Conservation (phyloP, 1,140 invertebrate species). For the Latrodectus geometricus region DNA sequence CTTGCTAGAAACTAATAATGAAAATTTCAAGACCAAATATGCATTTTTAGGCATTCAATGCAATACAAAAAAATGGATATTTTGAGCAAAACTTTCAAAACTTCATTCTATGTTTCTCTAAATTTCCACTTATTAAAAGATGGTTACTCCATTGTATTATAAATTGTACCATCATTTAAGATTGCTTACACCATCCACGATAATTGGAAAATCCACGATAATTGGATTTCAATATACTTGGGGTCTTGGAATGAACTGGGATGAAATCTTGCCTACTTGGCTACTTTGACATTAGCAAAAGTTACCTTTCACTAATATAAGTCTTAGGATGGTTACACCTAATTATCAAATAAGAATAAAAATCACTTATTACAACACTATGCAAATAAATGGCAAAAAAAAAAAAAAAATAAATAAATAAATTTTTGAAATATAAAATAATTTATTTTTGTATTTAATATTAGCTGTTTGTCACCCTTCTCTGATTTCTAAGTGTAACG, state of each 20-base stretch:
- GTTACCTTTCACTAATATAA: no score
- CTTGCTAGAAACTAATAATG: neutral
- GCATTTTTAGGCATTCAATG: neutral
- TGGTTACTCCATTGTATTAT: neutral
- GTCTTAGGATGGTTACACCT: no score
- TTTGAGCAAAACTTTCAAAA: neutral
- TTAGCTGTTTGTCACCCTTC: no score
- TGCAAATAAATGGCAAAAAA: no score
- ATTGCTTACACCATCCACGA: slow-evolving; percentile 15
- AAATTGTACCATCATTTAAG: slow-evolving; percentile 25
- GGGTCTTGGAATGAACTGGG: slow-evolving; percentile 14
- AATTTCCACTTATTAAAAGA: slow-evolving; percentile 23
- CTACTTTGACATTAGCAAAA: no score
- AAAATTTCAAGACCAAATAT: neutral
- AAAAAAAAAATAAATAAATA: no score
- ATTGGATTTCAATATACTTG: slow-evolving; percentile 40
- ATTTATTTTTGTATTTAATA: no score
- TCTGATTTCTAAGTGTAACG: no score
- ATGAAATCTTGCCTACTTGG: slow-evolving; percentile 18
- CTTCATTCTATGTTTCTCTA: neutral
- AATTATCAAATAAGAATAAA: no score
- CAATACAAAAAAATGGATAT: neutral
- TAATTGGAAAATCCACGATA: slow-evolving; percentile 14
- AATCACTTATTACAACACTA: no score
- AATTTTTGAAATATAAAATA: no score